Conservation (phyloP, 2,888 invertebrate genomes). For the Glaucopsyche alexis region DNA sequence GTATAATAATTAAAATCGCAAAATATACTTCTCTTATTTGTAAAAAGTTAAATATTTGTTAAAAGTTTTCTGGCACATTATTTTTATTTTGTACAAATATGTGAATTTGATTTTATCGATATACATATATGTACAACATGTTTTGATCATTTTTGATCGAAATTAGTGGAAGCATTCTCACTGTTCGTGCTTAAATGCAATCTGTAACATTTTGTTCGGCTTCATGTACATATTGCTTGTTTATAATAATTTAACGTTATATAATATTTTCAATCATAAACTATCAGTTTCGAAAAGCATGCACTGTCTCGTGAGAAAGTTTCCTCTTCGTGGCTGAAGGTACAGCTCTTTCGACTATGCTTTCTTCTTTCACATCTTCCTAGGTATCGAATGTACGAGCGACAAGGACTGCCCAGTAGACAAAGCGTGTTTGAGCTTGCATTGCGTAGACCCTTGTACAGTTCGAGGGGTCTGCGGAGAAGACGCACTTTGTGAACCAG, state of each 20-base stretch:
- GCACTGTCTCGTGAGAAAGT: conserved; percentile 88
- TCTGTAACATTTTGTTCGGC: conserved; percentile 79
- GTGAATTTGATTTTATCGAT: conserved; percentile 35
- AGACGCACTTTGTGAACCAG: conserved; percentile 92
- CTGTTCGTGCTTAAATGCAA: conserved; percentile 79
- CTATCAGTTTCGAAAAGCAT: conserved; percentile 82
- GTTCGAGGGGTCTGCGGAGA: conserved; percentile 93
- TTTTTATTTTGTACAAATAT: conserved; percentile 39
- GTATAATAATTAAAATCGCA: conserved; percentile 12
- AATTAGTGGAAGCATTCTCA: conserved; percentile 81
- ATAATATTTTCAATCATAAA: conserved; percentile 73
- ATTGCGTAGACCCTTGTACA: conserved; percentile 94
- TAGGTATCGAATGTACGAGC: conserved; percentile 92
- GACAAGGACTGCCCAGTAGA: conserved; percentile 95
- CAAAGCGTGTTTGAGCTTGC: conserved; percentile 93
- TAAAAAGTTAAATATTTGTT: conserved; percentile 30
- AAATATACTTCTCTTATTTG: conserved; percentile 32
- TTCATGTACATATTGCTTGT: conserved; percentile 84
- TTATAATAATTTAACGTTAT: conserved; percentile 76
- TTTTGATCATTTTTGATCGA: conserved; percentile 51
- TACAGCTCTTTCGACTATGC: conserved; percentile 85
- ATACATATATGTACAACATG: conserved; percentile 42
- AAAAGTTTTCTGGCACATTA: conserved; percentile 24
- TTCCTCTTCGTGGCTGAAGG: conserved; percentile 94
- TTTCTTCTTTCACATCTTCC: conserved; percentile 81